A percentile compares a stretch with the other conserved stretches of the same genome.
These are phyloP conservation scores for Etia nguti DNA, from an alignment of 2,113 vertebrate genomes.

Conservation along the genomic window DNA sequence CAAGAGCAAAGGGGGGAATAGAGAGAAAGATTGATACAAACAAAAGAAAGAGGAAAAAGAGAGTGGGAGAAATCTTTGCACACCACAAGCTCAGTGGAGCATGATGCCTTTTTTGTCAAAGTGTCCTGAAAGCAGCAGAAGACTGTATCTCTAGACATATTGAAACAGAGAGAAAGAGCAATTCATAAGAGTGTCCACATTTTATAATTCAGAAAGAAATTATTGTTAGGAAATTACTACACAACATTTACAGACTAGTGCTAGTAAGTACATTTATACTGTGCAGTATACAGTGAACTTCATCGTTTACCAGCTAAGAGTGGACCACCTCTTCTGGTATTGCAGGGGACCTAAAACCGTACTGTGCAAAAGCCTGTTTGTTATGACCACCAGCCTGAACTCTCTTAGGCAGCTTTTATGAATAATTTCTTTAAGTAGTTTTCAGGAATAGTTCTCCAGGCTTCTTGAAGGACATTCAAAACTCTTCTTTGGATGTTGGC, in stretches of 20 bases:
- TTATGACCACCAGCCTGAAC: not conserved
- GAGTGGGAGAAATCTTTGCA: not conserved
- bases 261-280: not conserved
- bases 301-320: not conserved
- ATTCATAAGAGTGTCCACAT: not conserved
- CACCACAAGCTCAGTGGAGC: not conserved
- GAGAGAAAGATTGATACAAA: not conserved
- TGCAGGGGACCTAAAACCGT: not conserved
- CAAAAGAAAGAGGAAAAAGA: not conserved
- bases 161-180: not conserved
- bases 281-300: not conserved
- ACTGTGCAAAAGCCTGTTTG: not conserved
- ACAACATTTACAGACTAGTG: not conserved
- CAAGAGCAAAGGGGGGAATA: not conserved
- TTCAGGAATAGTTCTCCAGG: not conserved
- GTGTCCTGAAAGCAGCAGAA: not conserved
- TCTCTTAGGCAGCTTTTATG: not conserved
- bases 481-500: not conserved
- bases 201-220: not conserved
- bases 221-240: not conserved
- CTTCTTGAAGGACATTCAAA: not conserved
- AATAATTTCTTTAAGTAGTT: not conserved
- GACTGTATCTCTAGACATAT: not conserved
- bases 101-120: not conserved
- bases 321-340: not conserved